A percentile compares a stretch with the other conserved stretches of the same genome.
Conservation (phyloP, 1,140 invertebrate genomes). For the Adelges cooleyi region DNA sequence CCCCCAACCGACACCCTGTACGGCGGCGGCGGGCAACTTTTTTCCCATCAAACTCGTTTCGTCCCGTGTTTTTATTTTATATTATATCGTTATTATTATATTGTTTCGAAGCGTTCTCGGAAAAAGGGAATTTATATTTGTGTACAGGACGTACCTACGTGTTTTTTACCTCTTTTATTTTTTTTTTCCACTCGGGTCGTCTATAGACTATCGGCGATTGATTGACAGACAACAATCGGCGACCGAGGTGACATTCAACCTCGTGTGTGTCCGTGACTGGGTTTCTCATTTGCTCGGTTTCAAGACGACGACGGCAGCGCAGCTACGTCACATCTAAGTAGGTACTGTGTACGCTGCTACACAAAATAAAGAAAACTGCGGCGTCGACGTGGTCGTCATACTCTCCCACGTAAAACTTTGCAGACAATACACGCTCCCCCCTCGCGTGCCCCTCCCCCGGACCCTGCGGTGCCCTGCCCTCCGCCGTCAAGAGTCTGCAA, state of each 20-base stretch:
- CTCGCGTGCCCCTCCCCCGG: neutral
- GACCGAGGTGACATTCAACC: conserved; percentile 21
- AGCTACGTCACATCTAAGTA: conserved; percentile 1
- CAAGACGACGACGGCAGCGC: neutral
- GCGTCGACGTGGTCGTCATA: neutral
- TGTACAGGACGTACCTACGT: neutral
- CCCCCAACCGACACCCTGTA: no score
- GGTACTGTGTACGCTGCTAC: neutral
- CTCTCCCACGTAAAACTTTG: conserved; percentile 16
- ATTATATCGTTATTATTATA: neutral
- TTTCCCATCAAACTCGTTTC: conserved; percentile 13
- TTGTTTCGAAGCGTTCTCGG: conserved; percentile 5
- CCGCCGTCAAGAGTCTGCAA: neutral
- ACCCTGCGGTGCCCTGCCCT: neutral
- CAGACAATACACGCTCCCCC: neutral
- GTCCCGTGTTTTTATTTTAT: neutral
- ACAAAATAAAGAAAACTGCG: conserved; percentile 10
- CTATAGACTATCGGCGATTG: conserved; percentile 20
- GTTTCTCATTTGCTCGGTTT: conserved; percentile 25
- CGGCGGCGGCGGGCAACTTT: no score
- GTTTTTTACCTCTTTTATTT: neutral
- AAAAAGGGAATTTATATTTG: conserved; percentile 7
- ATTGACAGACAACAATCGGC: conserved; percentile 29
- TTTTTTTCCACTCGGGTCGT: neutral
- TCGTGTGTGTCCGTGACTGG: conserved; percentile 25